Conservation (phyloP, 2,113 vertebrate genomes). For the Montifringilla adamsi region DNA sequence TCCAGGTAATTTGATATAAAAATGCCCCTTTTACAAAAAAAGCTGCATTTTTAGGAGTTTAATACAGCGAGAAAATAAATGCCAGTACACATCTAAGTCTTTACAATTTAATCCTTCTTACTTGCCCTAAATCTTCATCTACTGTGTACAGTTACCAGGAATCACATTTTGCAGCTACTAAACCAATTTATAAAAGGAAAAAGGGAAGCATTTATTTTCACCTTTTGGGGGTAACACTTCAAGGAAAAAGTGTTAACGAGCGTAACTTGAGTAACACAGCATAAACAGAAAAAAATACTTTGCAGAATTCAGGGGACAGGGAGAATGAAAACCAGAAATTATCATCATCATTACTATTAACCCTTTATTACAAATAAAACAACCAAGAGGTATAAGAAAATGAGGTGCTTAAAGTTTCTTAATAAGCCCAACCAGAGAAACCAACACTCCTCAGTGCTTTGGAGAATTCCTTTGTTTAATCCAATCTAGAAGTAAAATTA, state of each 20-base stretch:
- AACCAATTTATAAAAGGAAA: neutral
- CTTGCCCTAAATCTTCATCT: neutral
- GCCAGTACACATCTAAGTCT: neutral
- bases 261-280: neutral
- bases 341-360: neutral
- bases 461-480: neutral
- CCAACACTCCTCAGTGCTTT: accelerated
- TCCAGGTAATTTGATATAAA: neutral
- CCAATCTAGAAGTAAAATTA: neutral
- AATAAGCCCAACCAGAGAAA: neutral
- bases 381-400: neutral
- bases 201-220: neutral
- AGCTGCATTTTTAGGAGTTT: neutral
- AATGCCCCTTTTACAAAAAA: neutral
- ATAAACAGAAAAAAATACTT: neutral
- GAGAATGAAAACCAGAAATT: neutral
- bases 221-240: neutral
- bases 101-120: neutral
- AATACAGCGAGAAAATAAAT: neutral
- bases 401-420: neutral
- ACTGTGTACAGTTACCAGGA: neutral
- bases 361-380: neutral
- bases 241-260: neutral
- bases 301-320: accelerated
- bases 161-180: neutral